These are phyloP conservation scores for Physocephala rufipes DNA, from an alignment of 2,888 invertebrate genomes.

Conservation along the genomic window DNA sequence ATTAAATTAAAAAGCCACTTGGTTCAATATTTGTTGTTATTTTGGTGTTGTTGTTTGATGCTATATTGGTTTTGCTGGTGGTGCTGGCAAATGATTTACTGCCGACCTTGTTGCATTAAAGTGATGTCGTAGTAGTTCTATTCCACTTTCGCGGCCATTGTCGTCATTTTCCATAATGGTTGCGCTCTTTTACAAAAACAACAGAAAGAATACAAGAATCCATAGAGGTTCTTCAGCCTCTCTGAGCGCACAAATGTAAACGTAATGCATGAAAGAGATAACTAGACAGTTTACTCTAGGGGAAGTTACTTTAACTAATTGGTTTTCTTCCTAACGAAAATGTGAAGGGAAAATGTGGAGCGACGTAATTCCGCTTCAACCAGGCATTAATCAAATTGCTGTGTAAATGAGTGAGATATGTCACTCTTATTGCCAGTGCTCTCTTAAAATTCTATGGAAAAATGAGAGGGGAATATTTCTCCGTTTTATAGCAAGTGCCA, in stretches of 20 bases:
- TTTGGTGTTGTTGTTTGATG: not conserved
- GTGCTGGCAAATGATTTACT: conserved; percentile 59
- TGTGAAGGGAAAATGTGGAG: not conserved
- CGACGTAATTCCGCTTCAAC: not conserved
- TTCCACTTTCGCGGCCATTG: conserved; percentile 63
- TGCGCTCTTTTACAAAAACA: conserved; percentile 47
- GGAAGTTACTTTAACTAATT: conserved; percentile 42
- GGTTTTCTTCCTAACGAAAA: conserved; percentile 24
- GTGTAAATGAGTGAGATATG: too few species aligned
- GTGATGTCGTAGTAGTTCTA: conserved; percentile 64
- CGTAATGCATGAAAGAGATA: conserved; percentile 29
- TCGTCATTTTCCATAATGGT: conserved; percentile 54
- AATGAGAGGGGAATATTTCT: conserved; percentile 14
- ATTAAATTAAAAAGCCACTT: too few species aligned
- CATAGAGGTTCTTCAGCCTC: conserved; percentile 30
- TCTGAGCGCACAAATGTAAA: not conserved
- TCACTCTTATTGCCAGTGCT: not conserved
- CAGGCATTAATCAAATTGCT: conserved; percentile 30
- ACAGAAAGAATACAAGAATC: conserved; percentile 45
- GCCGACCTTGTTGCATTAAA: conserved; percentile 66
- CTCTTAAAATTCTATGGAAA: conserved; percentile 11
- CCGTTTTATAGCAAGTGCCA: conserved; percentile 24
- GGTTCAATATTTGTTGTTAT: too few species aligned
- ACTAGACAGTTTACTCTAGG: conserved; percentile 23
- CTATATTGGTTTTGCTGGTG: not conserved